These are phyloP conservation scores for Sebastes taczanowskii DNA, from an alignment of 2,797 vertebrate genomes.

Conservation along the genomic window DNA sequence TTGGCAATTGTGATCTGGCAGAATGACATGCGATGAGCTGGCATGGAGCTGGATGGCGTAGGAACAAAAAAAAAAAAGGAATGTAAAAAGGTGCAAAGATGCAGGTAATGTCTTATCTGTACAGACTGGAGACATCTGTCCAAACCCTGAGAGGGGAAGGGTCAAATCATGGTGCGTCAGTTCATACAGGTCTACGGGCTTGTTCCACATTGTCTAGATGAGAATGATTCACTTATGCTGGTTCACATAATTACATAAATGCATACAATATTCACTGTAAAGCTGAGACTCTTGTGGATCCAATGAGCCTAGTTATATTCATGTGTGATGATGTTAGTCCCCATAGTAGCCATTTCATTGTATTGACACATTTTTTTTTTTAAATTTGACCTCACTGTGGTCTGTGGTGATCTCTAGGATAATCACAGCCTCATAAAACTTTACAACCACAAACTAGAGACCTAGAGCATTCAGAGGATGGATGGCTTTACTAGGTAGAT, in stretches of 20 bases:
- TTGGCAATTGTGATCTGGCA: not conserved
- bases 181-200: not conserved
- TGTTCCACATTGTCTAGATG: not conserved
- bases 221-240: not conserved
- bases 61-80: not conserved
- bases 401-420: no score
- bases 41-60: not conserved
- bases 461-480: no score
- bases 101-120: constrained; percentile 1
- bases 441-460: no score
- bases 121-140: constrained; percentile 49
- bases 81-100: not conserved
- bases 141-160: not conserved
- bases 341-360: no score
- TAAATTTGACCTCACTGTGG: no score
- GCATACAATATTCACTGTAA: no score
- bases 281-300: no score
- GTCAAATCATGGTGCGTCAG: constrained; percentile 3
- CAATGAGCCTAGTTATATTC: no score
- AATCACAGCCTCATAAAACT: no score
- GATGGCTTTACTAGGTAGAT: accelerated
- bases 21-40: not conserved
- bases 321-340: no score
- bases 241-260: not conserved
- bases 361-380: no score